phyloP scores from a whole-genome alignment of 2,888 invertebrate genomes.

The Lycaena phlaeas region DNA sequence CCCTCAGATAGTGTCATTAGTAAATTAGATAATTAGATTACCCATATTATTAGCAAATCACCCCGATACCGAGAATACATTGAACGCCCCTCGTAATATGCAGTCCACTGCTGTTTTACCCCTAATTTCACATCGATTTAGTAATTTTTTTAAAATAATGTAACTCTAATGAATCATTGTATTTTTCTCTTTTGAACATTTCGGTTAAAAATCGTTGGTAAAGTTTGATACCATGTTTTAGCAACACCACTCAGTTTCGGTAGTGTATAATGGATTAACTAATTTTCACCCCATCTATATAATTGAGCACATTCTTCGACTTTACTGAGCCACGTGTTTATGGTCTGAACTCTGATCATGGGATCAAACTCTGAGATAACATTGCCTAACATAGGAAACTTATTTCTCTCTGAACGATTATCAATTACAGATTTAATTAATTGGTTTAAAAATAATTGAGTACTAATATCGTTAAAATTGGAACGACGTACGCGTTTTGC shows the following conservation, averaged over 20 bases:
- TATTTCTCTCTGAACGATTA: neutral
- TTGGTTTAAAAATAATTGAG: neutral
- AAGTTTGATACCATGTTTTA: conserved; percentile 19
- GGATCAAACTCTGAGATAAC: neutral
- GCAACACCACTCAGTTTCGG: conserved; percentile 20
- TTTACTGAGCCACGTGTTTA: conserved; percentile 18
- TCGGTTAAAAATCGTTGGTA: conserved; percentile 18
- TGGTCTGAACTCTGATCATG: conserved; percentile 15
- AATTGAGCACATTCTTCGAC: conserved; percentile 21
- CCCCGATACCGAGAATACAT: too few relatives aligned
- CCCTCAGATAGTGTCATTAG: too few relatives aligned
- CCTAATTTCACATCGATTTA: conserved; percentile 20
- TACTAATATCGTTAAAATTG: neutral
- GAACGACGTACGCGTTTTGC: neutral
- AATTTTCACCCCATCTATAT: conserved; percentile 19
- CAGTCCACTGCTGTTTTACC: conserved; percentile 22
- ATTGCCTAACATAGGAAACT: neutral
- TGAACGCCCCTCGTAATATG: too few relatives aligned
- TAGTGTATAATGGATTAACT: conserved; percentile 22
- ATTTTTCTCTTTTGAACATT: conserved; percentile 19
- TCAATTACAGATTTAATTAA: neutral
- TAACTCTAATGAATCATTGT: conserved; percentile 17
- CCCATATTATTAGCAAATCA: too few relatives aligned
- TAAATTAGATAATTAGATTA: too few relatives aligned
- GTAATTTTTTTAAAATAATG: conserved; percentile 20